Base-by-base conservation (phyloP, 2,797 vertebrate genomes). In the Hyperoplus lanceolatus region DNA sequence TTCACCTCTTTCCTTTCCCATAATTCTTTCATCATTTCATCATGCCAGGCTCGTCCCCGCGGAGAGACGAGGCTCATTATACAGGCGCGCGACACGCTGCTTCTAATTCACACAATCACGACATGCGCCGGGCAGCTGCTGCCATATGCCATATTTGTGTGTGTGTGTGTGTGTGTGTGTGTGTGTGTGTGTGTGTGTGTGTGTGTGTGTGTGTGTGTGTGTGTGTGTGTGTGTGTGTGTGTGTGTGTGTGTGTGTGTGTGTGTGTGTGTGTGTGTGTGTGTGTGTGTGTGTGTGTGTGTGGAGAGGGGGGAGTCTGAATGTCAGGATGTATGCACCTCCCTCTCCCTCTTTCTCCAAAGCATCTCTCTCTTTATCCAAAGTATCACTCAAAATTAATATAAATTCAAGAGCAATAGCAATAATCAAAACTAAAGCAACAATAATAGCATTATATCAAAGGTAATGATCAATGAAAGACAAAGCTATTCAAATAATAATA, bases 21-120 rank as follows among this genome's bases (percentile, higher is more conserved):
- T 82, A 64, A 77, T 83, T 74, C 80, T 87, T 80, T 88, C 73
- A 79, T 86, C 76, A 77, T 83, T 69, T 77, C 79, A 80, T 86
- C 75, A 77, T 67, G 65, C n/a, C 70, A 82, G 62, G 86, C 79
- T 15, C 55, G 79, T 86, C 75, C 83, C 79, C 46, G 12, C 13
- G 3, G 85, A 87, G 76, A 89, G 82, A 82, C 66, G 48, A 89
- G 80, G 74, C 83, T 89, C 86, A 90, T 93, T 91, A 90, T 81
- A 83, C 67, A 78, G 72, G 81, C 57, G 64, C 39, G 73, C 67
- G 11, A 75, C 66, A 73, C 61, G 15, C 79, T 73, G 82, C 72
- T 76, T 84, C 87, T 84, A 67, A 90, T 87, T 85, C 80, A 79
- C 80, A 82, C 87, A 80, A 81, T 84, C 64, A 81, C 29, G 49